Evolutionary conservation across 2,888 invertebrate species (phyloP), one percentile per base, ranked within the genome.

Genomic region (Heliconius ismenius): DNA sequence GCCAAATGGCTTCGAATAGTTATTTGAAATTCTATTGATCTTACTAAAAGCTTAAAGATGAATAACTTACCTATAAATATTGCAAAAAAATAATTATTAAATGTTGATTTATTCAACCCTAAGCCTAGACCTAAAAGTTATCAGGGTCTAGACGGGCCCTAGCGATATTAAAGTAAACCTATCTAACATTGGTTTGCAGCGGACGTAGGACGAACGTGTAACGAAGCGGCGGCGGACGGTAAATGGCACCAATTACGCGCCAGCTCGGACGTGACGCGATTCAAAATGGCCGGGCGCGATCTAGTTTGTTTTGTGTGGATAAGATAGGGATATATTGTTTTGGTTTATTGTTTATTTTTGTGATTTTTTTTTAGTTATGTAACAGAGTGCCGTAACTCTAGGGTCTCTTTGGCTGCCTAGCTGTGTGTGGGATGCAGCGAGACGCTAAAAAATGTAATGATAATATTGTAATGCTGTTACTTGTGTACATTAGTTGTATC

Each of bases 221-320:
- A 82, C 87, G 86, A 87, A 85, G 84, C 84, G 84, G 84, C 85
- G 89, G 87, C 86, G 87, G 88, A 87, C 88, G 88, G 89, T 90
- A 91, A 92, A 93, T 90, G 91, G 91, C 87, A 88, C 90, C 93
- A 94, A 93, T 93, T 93, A 93, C 92, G 88, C 86, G 86, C 83
- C 89, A 91, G 88, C 90, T 91, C 86, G 86, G 87, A 93, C 93
- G 93, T 93, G 93, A 90, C 84, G 82, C 85, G 94, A 85, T 88
- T 89, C 85, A 83, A 86, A 91, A 93, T 90, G 87, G 87, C 84
- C 83, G 84, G 81, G 77, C 76, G 78, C 72, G 77, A 79, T 79
- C 78, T 75, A 54, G 85, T 80, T 81, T 75, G 84, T 79, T 77
- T 82, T 79, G 76, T 83, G 79, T 86, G 91, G 91, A 92, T 88